Conservation (phyloP, 1,140 invertebrate genomes). For the Philopotamus ludificatus region DNA sequence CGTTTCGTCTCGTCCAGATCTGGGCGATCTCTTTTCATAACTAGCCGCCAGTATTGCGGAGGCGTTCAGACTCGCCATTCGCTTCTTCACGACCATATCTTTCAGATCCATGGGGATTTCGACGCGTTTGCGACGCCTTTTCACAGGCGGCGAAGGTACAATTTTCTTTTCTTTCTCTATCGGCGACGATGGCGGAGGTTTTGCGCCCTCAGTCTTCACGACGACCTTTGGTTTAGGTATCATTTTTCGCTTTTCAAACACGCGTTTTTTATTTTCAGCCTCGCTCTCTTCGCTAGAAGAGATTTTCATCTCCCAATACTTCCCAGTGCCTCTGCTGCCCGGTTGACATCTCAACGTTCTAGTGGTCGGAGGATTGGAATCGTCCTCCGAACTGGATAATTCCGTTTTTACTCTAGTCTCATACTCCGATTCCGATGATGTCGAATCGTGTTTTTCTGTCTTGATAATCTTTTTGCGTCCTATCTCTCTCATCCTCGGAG, state of each 20-base stretch:
- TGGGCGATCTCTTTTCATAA: slow-evolving; percentile 73
- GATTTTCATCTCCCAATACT: slow-evolving; percentile 77
- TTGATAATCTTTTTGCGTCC: slow-evolving; percentile 51
- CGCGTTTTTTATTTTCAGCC: slow-evolving; percentile 48
- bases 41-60: slow-evolving; percentile 89
- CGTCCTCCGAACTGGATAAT: slow-evolving; percentile 53
- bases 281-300: slow-evolving; percentile 58
- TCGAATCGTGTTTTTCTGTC: slow-evolving; percentile 50
- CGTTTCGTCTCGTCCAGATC: slow-evolving; percentile 58
- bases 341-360: slow-evolving; percentile 70
- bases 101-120: slow-evolving; percentile 81
- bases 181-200: slow-evolving; percentile 41
- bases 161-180: slow-evolving; percentile 41
- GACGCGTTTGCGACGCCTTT: slow-evolving; percentile 56
- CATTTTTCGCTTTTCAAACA: slow-evolving; percentile 50
- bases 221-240: slow-evolving; percentile 43
- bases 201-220: slow-evolving; percentile 52
- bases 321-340: slow-evolving; percentile 72
- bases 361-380: slow-evolving; percentile 50
- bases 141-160: slow-evolving; percentile 47
- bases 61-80: slow-evolving; percentile 92
- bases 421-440: slow-evolving; percentile 55
- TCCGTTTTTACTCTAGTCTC: slow-evolving; percentile 51
- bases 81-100: slow-evolving; percentile 83
- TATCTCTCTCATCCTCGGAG: slow-evolving; percentile 37